Conservation (phyloP, 1,140 invertebrate genomes). For the Zaprionus lachaisei region DNA sequence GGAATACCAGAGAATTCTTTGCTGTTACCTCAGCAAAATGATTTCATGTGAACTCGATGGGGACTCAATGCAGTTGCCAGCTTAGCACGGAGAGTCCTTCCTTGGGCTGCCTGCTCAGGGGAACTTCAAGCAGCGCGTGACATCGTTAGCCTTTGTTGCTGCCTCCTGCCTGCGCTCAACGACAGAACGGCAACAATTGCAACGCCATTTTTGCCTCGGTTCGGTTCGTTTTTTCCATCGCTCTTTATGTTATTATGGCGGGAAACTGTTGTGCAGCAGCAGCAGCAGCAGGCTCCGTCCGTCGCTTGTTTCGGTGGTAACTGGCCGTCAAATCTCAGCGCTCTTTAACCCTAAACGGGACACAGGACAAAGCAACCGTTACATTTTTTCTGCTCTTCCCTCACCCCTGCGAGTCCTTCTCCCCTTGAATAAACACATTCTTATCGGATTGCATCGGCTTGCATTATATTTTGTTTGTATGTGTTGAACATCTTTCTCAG, state of each 20-base stretch:
- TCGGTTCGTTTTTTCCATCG: slow-evolving; percentile 29
- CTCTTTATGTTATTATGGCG: slow-evolving; percentile 58
- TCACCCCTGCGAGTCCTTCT: not conserved
- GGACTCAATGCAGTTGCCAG: slow-evolving; percentile 5
- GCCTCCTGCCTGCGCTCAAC: slow-evolving; percentile 20
- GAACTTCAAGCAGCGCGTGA: slow-evolving; percentile 72
- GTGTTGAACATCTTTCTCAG: not conserved
- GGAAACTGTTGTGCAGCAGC: slow-evolving; percentile 50
- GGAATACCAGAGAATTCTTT: not conserved
- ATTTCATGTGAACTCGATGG: slow-evolving; percentile 21
- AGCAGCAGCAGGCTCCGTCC: slow-evolving; percentile 33
- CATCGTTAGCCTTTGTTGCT: slow-evolving; percentile 71
- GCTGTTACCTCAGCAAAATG: not conserved
- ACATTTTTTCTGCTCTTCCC: not conserved
- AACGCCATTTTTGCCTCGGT: slow-evolving; percentile 50
- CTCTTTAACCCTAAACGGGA: slow-evolving; percentile 46
- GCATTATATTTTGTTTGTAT: not conserved
- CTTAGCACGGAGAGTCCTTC: slow-evolving; percentile 18
- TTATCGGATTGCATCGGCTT: slow-evolving; percentile 8
- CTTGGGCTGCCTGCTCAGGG: slow-evolving; percentile 23
- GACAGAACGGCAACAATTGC: slow-evolving; percentile 40
- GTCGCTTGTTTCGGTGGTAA: slow-evolving; percentile 29
- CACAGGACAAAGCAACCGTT: slow-evolving; percentile 14
- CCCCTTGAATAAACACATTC: not conserved
- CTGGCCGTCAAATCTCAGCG: slow-evolving; percentile 38